These are phyloP conservation scores for Nasonia oneida DNA, from an alignment of 2,888 invertebrate species.

Conservation along the genomic window DNA sequence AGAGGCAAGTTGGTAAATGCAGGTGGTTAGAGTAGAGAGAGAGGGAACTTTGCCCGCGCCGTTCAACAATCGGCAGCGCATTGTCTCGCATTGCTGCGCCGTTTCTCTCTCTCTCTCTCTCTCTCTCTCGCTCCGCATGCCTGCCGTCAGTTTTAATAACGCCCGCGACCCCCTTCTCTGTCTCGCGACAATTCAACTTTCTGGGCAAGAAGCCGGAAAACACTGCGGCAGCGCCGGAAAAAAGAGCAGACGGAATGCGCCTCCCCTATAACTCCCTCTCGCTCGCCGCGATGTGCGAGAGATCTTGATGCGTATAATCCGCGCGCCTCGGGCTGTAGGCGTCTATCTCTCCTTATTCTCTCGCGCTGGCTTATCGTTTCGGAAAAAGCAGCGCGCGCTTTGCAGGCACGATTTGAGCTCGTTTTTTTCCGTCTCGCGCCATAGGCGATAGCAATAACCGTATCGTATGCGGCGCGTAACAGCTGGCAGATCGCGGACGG, in stretches of 20 bases:
- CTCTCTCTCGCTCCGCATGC: neutral
- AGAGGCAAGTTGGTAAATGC: conserved; percentile 51
- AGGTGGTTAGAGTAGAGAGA: conserved; percentile 58
- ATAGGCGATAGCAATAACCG: neutral
- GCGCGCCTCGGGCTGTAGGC: conserved; percentile 29
- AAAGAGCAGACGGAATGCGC: neutral
- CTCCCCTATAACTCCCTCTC: neutral
- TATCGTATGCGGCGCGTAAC: neutral
- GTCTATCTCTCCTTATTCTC: conserved; percentile 53
- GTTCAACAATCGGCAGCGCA: conserved; percentile 65
- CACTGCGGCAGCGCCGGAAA: neutral
- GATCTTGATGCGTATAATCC: conserved; percentile 57
- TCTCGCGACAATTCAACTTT: conserved; percentile 65
- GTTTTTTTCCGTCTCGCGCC: neutral
- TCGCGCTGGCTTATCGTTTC: conserved; percentile 53
- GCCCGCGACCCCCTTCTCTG: conserved; percentile 57
- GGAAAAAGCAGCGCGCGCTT: conserved; percentile 19
- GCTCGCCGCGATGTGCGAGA: neutral
- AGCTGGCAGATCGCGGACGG: neutral
- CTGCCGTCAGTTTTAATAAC: conserved; percentile 71
- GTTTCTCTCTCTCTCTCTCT: conserved; percentile 17
- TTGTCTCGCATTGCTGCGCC: conserved; percentile 64
- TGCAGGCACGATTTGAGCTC: conserved; percentile 37
- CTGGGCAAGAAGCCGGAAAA: conserved; percentile 48
- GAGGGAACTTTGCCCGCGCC: conserved; percentile 53